Percentiles rank a stretch among this genome's conserved stretches.
These are phyloP conservation scores for Bungarus multicinctus DNA, from an alignment of 2,113 vertebrate genomes.

Conservation along the genomic window DNA sequence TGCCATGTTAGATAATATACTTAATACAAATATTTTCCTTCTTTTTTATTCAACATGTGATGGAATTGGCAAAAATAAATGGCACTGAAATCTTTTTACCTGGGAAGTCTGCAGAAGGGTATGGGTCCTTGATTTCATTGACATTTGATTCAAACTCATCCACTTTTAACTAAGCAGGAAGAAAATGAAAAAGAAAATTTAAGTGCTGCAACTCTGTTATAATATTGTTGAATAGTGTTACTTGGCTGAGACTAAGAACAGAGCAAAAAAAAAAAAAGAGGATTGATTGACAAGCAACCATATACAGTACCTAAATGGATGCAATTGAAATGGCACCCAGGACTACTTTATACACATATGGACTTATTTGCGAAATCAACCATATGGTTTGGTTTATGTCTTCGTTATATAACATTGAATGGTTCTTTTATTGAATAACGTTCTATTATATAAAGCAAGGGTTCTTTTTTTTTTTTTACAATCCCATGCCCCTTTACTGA, in stretches of 20 bases:
- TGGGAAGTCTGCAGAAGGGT: slow-evolving; percentile 96
- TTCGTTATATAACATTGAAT: background rate
- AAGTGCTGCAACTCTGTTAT: background rate
- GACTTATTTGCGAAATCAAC: background rate
- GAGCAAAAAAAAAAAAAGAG: background rate
- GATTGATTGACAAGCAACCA: background rate
- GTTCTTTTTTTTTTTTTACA: background rate
- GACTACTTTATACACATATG: background rate
- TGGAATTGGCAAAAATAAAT: background rate
- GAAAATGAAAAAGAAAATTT: background rate
- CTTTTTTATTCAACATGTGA: background rate
- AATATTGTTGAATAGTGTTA: background rate
- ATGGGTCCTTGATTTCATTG: slow-evolving; percentile 97
- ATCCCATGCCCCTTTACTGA: background rate
- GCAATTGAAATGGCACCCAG: background rate
- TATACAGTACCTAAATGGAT: background rate
- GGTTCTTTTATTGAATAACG: background rate
- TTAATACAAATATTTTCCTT: background rate
- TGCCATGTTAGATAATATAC: background rate
- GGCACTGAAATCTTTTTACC: slow-evolving; percentile 67
- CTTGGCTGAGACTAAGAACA: background rate
- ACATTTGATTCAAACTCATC: slow-evolving; percentile 98
- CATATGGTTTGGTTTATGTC: background rate
- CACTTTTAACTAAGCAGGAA: slow-evolving; percentile 84
- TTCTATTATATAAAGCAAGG: background rate